Base-by-base conservation (phyloP, 2,113 vertebrate genomes). In the Patagioenas fasciata region DNA sequence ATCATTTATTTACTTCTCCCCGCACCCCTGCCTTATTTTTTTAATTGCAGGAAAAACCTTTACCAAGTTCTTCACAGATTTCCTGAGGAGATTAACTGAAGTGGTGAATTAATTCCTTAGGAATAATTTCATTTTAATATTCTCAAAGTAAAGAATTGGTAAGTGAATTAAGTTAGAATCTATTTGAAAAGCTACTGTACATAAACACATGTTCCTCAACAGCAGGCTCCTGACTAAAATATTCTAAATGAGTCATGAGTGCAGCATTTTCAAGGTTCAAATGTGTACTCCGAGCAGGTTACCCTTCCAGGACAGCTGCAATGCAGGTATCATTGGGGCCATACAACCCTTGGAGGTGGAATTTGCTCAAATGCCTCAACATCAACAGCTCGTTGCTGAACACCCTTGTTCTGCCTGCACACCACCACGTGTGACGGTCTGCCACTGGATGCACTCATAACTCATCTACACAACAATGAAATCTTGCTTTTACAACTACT, bases 241-340 rank as follows among this genome's bases (percentile, higher is more conserved):
- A 36, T 91, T 85, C 74, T 48, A 70, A 92, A 71, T 91, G 53
- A 93, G 85, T 93, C 87, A 82, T 14, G 65, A 96, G 0, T 91
- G 87, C 96, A 94, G 87, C 44, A 91, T 56, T 73, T 67, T 78
- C 74, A 87, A 64, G 61, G 72, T 88, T 79, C 85, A 6, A 66
- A 71, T 18, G 57, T 3, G 16, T 58, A 66, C 73, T 56, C 57
- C 0, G 2, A 83, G 83, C 58, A 89, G 57, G 66, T 69, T 79
- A 56, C 10, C 53, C 70, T 79, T 88, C 53, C 93, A 79, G 58
- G 85, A 65, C 44, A 95, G 92, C 92, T 94, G 93, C 95, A 95
- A 93, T 79, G 88, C 89, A 91, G 88, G 57, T 69, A 84, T 26
- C 77, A 42, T 38, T 67, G 34, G 31, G 38, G 29, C 48, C 73